Conservation (phyloP, 2,113 vertebrate genomes). For the Psammodynastes pulverulentus region DNA sequence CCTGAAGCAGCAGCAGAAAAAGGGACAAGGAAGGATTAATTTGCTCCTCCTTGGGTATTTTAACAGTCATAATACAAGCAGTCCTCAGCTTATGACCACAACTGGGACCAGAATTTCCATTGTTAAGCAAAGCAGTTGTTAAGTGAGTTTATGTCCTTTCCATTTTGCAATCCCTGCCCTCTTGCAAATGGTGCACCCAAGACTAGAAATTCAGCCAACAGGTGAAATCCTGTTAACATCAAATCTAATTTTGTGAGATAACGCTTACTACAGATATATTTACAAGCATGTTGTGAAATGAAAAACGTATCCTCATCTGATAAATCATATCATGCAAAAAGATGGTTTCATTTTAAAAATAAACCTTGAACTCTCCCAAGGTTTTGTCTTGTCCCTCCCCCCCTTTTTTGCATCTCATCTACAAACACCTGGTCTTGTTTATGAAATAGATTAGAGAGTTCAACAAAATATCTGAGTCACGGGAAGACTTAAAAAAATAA, state of each 20-base stretch:
- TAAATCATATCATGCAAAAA: slow-evolving; percentile 1
- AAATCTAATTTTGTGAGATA: slow-evolving; percentile 9
- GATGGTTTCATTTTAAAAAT: neutral
- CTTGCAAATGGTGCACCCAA: neutral
- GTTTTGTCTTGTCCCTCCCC: neutral
- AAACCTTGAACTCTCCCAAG: neutral
- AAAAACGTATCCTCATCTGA: neutral
- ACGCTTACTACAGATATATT: neutral
- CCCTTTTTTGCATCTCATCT: neutral
- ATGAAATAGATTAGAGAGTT: neutral
- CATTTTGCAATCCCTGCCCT: neutral
- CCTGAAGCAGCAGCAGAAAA: neutral
- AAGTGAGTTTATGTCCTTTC: neutral
- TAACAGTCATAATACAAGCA: neutral
- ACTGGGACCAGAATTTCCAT: no score
- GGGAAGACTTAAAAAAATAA: neutral
- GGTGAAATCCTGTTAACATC: slow-evolving; percentile 7
- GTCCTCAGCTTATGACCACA: neutral
- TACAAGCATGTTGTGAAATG: neutral
- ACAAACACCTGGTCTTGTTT: neutral
- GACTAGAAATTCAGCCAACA: neutral
- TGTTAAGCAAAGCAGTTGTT: neutral
- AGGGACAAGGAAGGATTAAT: neutral
- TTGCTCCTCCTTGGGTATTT: neutral
- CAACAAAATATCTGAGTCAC: neutral